A percentile compares a stretch with the other conserved stretches of the same genome.
Conservation (phyloP, 92 coral and sea anemone genomes). For the Palythoa grandiflora region DNA sequence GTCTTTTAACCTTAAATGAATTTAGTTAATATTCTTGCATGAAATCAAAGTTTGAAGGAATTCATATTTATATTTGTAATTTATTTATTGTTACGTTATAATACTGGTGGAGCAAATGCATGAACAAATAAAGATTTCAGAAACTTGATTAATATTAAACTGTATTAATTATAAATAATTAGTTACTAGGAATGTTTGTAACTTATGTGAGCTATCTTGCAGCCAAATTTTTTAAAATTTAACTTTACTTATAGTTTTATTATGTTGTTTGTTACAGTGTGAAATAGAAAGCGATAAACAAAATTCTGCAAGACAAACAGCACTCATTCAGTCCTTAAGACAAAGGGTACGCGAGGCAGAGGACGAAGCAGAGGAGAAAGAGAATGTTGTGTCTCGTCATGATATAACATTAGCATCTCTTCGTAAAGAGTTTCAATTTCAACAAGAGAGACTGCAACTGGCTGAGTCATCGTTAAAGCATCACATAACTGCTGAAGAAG, state of each 20-base stretch:
- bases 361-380: conserved; percentile 85
- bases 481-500: conserved; percentile 89
- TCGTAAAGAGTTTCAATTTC: conserved; percentile 86
- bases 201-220: too few relatives aligned
- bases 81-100: too few relatives aligned
- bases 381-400: conserved; percentile 89
- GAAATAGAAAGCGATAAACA: conserved; percentile 96
- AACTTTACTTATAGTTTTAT: background rate
- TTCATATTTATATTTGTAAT: too few relatives aligned
- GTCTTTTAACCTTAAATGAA: too few relatives aligned
- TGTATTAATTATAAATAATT: too few relatives aligned
- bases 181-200: too few relatives aligned
- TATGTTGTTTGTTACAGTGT: conserved; percentile 71
- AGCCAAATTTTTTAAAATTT: background rate
- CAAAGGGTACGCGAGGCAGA: conserved; percentile 97
- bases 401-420: conserved; percentile 90
- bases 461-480: conserved; percentile 92
- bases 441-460: conserved; percentile 91
- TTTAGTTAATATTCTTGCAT: too few relatives aligned
- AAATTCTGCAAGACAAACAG: conserved; percentile 91
- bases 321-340: conserved; percentile 90
- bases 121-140: too few relatives aligned
- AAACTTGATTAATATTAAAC: too few relatives aligned
- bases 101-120: too few relatives aligned
- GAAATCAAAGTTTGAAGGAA: too few relatives aligned